A percentile compares a stretch with the other conserved stretches of the same genome.
phyloP scores from a whole-genome alignment of 1,140 invertebrate genomes.

The Homalodisca vitripennis region DNA sequence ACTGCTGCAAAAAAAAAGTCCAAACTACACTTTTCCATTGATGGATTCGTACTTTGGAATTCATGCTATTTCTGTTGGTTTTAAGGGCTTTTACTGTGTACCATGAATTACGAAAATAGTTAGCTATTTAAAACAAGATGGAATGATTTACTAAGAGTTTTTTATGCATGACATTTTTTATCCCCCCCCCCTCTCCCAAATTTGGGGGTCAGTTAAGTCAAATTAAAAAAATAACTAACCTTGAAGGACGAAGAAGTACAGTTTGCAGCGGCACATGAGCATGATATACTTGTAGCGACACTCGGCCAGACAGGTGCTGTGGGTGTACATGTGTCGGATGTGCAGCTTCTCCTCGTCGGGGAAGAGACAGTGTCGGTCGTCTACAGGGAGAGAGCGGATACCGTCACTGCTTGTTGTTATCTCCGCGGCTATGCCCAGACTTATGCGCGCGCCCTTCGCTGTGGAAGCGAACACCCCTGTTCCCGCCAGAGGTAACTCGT shows the following conservation, averaged over 20 bases:
- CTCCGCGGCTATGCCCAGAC: slow-evolving; percentile 36
- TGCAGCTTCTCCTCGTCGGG: slow-evolving; percentile 32
- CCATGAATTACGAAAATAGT: too few species aligned
- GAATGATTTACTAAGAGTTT: too few species aligned
- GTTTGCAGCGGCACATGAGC: background rate
- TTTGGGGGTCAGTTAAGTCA: background rate
- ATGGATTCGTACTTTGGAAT: too few species aligned
- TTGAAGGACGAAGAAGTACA: background rate
- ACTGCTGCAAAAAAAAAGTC: too few species aligned
- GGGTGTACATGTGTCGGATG: background rate
- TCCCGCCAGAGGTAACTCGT: slow-evolving; percentile 39
- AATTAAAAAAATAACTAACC: too few species aligned
- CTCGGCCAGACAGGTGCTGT: background rate
- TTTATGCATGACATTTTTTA: too few species aligned
- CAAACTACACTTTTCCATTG: too few species aligned
- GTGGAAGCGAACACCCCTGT: slow-evolving; percentile 37
- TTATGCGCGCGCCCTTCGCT: slow-evolving; percentile 32
- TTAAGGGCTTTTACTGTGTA: too few species aligned
- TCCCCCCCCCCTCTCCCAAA: too few species aligned
- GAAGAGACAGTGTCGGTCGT: slow-evolving; percentile 39
- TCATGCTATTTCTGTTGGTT: too few species aligned
- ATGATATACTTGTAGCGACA: background rate
- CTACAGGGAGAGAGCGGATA: slow-evolving; percentile 34
- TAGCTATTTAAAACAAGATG: too few species aligned
- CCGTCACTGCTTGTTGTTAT: slow-evolving; percentile 39